Evolutionary conservation across 2,888 invertebrate species (phyloP).

Genomic region (Leuctra nigra): DNA sequence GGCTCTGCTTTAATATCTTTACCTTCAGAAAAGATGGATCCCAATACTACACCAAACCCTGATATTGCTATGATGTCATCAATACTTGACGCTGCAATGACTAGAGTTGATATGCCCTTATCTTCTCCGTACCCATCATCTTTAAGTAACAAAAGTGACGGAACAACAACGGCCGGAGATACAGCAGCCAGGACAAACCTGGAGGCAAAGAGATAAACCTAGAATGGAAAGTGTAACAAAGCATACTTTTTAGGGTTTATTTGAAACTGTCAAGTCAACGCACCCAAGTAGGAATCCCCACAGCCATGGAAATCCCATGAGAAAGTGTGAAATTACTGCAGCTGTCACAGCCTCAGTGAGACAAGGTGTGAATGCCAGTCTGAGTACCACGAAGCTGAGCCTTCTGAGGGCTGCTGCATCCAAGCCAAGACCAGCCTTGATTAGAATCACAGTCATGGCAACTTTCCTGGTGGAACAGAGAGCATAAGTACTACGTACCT

Average conservation of each 20-base stretch:
- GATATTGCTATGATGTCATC: constrained; percentile 73
- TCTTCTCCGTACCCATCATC: constrained; percentile 58
- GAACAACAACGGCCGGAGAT: constrained; percentile 62
- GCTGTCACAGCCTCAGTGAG: constrained; percentile 49
- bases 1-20: no score
- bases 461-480: constrained; percentile 43
- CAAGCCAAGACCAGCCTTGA: constrained; percentile 57
- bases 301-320: constrained; percentile 53
- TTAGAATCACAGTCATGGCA: constrained; percentile 56
- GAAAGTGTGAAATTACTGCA: constrained; percentile 45
- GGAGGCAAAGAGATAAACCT: no score
- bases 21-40: constrained; percentile 58
- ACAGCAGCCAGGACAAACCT: constrained; percentile 45
- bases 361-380: constrained; percentile 54
- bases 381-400: constrained; percentile 47
- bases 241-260: no score
- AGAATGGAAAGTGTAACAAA: no score
- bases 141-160: constrained; percentile 55
- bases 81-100: constrained; percentile 62
- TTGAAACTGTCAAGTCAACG: not conserved
- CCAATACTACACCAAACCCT: constrained; percentile 59
- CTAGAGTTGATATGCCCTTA: constrained; percentile 67
- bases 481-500: no score
- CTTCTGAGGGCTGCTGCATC: constrained; percentile 51
- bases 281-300: constrained; percentile 51